These are phyloP conservation scores for Myiopsitta monachus DNA, from an alignment of 2,113 vertebrate genomes.

Conservation along the genomic window DNA sequence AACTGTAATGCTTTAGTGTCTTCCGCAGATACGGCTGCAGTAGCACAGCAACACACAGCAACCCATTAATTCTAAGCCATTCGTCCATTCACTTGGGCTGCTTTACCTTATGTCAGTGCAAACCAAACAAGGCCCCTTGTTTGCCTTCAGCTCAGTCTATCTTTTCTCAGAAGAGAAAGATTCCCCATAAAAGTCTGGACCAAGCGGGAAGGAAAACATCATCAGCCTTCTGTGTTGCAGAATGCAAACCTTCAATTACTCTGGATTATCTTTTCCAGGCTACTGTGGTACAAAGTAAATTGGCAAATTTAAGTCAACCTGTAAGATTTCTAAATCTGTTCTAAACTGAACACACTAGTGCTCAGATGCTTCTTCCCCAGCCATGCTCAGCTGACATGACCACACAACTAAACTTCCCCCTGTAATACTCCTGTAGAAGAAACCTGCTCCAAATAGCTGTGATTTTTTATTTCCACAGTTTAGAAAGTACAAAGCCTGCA, in stretches of 20 bases:
- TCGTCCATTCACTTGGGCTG: neutral
- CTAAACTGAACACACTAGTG: neutral
- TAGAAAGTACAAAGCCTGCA: neutral
- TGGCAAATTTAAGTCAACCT: neutral
- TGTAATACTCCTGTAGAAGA: fast-evolving
- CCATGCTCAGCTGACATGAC: neutral
- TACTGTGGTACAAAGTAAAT: neutral
- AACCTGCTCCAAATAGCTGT: neutral
- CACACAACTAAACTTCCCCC: fast-evolving
- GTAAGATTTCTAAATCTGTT: neutral
- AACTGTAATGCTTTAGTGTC: fast-evolving
- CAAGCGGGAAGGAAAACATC: neutral
- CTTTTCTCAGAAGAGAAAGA: neutral
- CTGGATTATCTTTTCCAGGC: neutral
- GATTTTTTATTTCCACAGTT: neutral
- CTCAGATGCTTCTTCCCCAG: neutral
- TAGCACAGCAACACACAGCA: neutral
- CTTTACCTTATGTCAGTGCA: neutral
- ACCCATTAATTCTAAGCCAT: neutral
- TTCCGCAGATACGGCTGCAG: neutral
- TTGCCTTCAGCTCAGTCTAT: neutral
- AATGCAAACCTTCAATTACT: neutral
- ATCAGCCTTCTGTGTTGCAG: neutral
- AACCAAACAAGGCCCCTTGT: neutral
- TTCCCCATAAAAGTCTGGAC: neutral